Conservation (phyloP, 35 echinoderm and acorn worm species). For the Chiridota heheva region DNA sequence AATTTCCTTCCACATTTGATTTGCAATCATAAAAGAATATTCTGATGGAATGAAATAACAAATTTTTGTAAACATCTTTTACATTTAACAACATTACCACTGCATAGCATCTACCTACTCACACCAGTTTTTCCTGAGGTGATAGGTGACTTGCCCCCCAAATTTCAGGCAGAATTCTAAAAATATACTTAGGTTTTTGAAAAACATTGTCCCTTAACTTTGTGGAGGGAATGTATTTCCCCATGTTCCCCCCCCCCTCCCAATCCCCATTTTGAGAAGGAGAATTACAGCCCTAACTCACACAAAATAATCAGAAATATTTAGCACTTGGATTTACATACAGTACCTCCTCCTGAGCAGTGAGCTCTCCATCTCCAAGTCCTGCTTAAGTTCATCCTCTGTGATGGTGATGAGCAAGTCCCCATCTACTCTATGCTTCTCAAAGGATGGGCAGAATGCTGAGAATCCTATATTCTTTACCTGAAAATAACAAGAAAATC, state of each 20-base stretch:
- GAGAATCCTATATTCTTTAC: slow-evolving; percentile 50
- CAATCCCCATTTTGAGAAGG: not conserved
- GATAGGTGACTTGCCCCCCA: too few relatives aligned
- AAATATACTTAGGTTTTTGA: too few relatives aligned
- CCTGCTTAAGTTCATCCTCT: slow-evolving; percentile 64
- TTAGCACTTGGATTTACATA: not conserved
- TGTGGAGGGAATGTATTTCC: not conserved
- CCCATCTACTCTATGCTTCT: slow-evolving; percentile 87
- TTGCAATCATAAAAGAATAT: too few relatives aligned
- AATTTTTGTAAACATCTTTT: too few relatives aligned
- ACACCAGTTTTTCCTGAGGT: too few relatives aligned
- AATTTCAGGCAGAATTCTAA: too few relatives aligned
- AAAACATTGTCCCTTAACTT: too few relatives aligned
- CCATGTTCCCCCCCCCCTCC: not conserved
- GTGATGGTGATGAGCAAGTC: slow-evolving; percentile 91
- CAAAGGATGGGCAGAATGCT: slow-evolving; percentile 57
- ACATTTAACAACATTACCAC: too few relatives aligned
- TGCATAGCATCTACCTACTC: too few relatives aligned
- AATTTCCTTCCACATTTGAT: too few relatives aligned
- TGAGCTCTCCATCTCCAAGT: slow-evolving; percentile 83
- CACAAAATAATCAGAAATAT: not conserved
- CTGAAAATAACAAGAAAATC: slow-evolving; percentile 4
- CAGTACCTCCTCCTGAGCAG: slow-evolving; percentile 82
- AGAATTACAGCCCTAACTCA: not conserved
- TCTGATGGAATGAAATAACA: too few relatives aligned